Base-by-base conservation (phyloP, 2,888 invertebrate species). In the Xestoiulus laeticollis region DNA sequence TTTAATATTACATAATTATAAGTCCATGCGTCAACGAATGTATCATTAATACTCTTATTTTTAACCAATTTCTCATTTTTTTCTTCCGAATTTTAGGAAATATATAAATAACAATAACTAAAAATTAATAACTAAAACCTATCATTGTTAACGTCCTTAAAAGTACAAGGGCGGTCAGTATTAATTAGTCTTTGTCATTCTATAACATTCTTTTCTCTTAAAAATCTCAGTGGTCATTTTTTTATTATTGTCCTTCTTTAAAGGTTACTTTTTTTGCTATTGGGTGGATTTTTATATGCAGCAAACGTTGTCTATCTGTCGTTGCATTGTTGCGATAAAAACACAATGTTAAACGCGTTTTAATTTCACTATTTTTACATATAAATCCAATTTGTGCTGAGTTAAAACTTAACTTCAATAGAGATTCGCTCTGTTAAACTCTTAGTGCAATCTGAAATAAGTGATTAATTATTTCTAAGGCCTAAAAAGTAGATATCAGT, bases 391-490 rank as follows among this genome's bases (percentile, higher is more conserved):
- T 26, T 2, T 8, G 16, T 6, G 59, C 22, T 59, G 22, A 68
- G 10, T 26, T 26, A 26, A 68, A 6, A 19, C 19, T 16, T 22
- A 22, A 59, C 4, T 6, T 26, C 5, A 68, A 68, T 26, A 26
- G 68, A 68, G 68, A 68, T 68, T 68, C 68, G 68, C 68, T 68
- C 68, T 68, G 26, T 26, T 68, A 68, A 68, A 68, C 10, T 68
- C 26, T 1, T 14, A 22, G 68, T 68, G 68, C 68, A 68, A 26
- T 68, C 68, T 26, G 8, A 0, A 68, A 10, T 68, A 26, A 22
- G n/a, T 59, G 59, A 68, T 68, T 68, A 68, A 68, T 68, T 68
- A 68, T 68, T 68, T 26, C 2, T 1, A 12, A 6, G 2, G 26
- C 19, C 4, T 6, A 26, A 68, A 22, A n/a, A 59, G 19, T 19